Evolutionary conservation across 1,140 invertebrate species (phyloP).

Genomic region (Aphidius gifuensis): DNA sequence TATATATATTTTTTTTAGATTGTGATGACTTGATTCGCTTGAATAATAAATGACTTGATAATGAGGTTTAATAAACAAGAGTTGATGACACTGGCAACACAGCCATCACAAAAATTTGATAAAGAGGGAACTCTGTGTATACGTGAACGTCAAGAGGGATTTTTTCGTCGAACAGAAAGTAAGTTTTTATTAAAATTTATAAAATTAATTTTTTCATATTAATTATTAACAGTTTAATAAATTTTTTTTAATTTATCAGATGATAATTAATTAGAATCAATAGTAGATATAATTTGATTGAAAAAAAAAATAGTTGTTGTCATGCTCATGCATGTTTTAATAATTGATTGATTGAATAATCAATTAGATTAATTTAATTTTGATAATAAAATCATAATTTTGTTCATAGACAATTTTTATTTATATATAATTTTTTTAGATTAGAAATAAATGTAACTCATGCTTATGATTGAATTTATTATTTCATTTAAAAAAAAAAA

Average conservation of each 20-base stretch:
- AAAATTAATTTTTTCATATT: not conserved
- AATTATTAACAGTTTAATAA: not conserved
- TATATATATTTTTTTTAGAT: slow-evolving; percentile 1
- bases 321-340: too few relatives aligned
- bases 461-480: too few relatives aligned
- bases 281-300: too few relatives aligned
- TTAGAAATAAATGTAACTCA: too few relatives aligned
- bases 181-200: slow-evolving; percentile 46
- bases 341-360: too few relatives aligned
- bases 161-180: slow-evolving; percentile 89
- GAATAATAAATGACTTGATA: slow-evolving; percentile 35
- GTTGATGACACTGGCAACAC: slow-evolving; percentile 76
- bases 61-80: slow-evolving; percentile 93
- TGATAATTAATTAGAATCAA: not conserved
- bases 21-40: slow-evolving; percentile 14
- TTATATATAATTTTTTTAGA: too few relatives aligned
- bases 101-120: slow-evolving; percentile 85
- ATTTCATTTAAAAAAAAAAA: too few relatives aligned
- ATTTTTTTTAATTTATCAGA: not conserved
- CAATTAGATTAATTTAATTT: too few relatives aligned
- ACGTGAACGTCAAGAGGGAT: slow-evolving; percentile 84
- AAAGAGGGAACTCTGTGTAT: slow-evolving; percentile 87
- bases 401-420: too few relatives aligned
- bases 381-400: too few relatives aligned
- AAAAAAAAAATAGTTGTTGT: too few relatives aligned